A percentile compares a stretch with the other conserved stretches of the same genome.
phyloP scores from a whole-genome alignment of 1,140 invertebrate species.

The Cotesia chilonis region DNA sequence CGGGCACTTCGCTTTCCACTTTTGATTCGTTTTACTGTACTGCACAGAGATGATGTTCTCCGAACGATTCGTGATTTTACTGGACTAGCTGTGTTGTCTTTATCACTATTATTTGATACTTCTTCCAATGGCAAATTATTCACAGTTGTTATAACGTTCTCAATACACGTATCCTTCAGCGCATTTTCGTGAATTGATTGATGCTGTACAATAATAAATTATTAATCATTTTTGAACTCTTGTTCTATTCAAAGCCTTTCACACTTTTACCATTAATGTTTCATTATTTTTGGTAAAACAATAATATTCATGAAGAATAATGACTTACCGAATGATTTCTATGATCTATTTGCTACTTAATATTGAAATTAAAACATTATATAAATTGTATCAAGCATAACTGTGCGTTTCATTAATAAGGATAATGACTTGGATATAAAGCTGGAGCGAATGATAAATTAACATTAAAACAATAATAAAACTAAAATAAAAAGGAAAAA shows the following conservation, averaged over 20 bases:
- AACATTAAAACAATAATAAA: constrained; percentile 32
- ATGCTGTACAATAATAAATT: constrained; percentile 21
- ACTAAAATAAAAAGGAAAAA: constrained; percentile 39
- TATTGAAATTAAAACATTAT: neutral
- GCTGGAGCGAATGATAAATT: constrained; percentile 41
- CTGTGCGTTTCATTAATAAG: neutral
- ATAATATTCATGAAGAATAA: neutral
- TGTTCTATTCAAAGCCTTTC: constrained; percentile 6
- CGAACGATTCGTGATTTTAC: constrained; percentile 19
- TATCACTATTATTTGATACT: constrained; percentile 48
- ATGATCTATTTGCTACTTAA: neutral
- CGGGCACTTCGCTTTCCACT: constrained; percentile 24
- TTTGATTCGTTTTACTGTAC: constrained; percentile 35
- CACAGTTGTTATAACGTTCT: constrained; percentile 42
- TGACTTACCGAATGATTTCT: constrained; percentile 6
- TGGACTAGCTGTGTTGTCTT: constrained; percentile 40
- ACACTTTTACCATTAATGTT: constrained; percentile 10
- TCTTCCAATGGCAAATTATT: constrained; percentile 45
- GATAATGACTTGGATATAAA: constrained; percentile 39
- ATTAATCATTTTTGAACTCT: neutral
- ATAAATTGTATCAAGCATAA: constrained; percentile 6
- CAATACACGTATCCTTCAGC: constrained; percentile 41
- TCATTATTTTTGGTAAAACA: neutral
- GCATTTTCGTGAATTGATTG: constrained; percentile 23
- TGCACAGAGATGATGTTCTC: constrained; percentile 29